Evolutionary conservation across 2,888 invertebrate species (phyloP).

Genomic region (Brachyptera risi): DNA sequence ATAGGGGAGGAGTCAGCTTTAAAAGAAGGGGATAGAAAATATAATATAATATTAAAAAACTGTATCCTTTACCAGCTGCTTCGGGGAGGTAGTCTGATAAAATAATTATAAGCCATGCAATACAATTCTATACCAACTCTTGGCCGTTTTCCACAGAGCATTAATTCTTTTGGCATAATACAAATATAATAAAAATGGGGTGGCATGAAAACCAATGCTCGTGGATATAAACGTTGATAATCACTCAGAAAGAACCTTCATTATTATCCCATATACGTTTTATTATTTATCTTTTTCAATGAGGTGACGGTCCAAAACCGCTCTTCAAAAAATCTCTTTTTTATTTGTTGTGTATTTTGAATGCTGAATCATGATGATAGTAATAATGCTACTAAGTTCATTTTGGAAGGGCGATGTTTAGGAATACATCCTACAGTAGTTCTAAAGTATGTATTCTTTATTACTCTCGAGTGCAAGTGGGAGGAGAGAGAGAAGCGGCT

Average conservation of each 20-base stretch:
- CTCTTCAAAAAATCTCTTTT: conserved; percentile 22
- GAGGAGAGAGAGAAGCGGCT: neutral
- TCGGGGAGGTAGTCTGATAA: conserved; percentile 8
- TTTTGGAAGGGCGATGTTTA: neutral
- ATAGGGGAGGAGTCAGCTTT: neutral
- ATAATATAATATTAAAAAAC: neutral
- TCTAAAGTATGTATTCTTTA: neutral
- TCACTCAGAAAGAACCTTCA: neutral
- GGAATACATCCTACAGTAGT: conserved; percentile 1
- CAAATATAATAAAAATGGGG: neutral
- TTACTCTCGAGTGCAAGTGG: neutral
- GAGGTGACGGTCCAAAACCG: conserved; percentile 21
- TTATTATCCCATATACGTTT: too few species aligned
- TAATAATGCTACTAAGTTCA: conserved; percentile 14
- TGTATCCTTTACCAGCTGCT: conserved; percentile 6
- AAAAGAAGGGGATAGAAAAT: neutral
- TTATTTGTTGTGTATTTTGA: conserved; percentile 23
- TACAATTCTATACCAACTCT: neutral
- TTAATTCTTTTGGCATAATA: neutral
- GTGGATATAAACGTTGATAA: too few species aligned
- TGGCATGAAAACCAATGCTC: neutral
- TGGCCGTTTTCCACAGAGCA: neutral
- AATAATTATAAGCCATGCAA: conserved; percentile 12
- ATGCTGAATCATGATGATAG: conserved; percentile 27
- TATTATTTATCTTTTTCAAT: conserved; percentile 23